Conservation (phyloP, 2,113 vertebrate genomes). For the Leucoraja erinaceus region DNA sequence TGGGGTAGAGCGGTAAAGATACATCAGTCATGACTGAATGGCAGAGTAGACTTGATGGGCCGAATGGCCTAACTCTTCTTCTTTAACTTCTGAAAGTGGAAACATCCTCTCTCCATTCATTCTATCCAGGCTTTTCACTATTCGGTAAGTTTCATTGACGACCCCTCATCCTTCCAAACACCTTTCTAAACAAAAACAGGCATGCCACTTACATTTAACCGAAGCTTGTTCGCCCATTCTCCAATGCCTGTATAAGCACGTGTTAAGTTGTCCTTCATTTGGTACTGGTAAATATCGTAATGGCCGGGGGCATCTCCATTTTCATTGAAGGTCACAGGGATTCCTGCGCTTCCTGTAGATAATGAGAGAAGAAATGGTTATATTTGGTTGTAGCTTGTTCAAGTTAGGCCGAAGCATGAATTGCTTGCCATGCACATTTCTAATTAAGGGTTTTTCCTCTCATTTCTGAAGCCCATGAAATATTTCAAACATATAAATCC, state of each 20-base stretch:
- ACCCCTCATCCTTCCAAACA: too few relatives aligned
- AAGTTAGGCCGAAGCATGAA: background rate
- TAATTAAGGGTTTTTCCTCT: background rate
- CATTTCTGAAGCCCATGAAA: background rate
- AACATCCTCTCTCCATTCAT: too few relatives aligned
- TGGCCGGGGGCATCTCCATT: constrained; percentile 86
- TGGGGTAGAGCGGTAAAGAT: too few relatives aligned
- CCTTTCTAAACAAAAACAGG: background rate
- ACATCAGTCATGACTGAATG: too few relatives aligned
- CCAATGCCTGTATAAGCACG: constrained; percentile 85
- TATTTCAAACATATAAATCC: too few relatives aligned
- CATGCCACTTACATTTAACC: constrained; percentile 68
- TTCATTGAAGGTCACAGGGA: constrained; percentile 84
- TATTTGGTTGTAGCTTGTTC: background rate
- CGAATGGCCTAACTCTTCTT: too few relatives aligned
- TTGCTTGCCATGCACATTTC: background rate
- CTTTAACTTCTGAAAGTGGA: too few relatives aligned
- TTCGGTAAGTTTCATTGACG: too few relatives aligned
- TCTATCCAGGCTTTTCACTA: too few relatives aligned
- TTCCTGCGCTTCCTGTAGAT: constrained; percentile 77
- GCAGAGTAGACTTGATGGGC: too few relatives aligned
- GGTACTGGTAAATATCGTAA: constrained; percentile 94
- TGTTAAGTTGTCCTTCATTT: constrained; percentile 68
- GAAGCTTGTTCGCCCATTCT: constrained; percentile 80
- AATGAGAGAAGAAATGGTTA: constrained; percentile 10